These are phyloP conservation scores for Heliangelus exortis DNA, from an alignment of 2,797 vertebrate species.

Conservation along the genomic window DNA sequence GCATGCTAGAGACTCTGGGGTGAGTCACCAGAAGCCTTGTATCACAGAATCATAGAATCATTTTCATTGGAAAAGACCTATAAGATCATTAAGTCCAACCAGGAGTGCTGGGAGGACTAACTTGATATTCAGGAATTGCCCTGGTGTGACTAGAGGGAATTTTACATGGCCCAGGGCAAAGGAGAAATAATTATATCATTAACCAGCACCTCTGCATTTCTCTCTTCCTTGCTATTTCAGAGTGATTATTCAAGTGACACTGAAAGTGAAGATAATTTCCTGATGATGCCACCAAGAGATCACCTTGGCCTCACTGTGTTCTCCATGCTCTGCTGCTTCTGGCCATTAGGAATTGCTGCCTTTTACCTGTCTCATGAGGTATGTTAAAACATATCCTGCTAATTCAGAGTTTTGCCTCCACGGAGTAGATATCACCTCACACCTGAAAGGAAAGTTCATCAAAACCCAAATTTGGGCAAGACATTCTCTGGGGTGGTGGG, in stretches of 20 bases:
- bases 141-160: not conserved
- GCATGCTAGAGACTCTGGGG: not conserved
- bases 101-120: not conserved
- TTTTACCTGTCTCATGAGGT: constrained; percentile 96
- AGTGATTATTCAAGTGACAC: constrained; percentile 93
- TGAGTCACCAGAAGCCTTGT: not conserved
- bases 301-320: constrained; percentile 95
- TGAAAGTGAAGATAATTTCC: constrained; percentile 93
- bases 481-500: not conserved
- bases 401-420: not conserved
- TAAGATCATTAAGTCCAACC: too few species aligned
- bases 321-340: constrained; percentile 98
- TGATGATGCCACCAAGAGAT: constrained; percentile 92
- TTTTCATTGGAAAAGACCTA: too few species aligned
- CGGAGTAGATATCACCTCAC: not conserved
- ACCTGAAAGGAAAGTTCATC: not conserved
- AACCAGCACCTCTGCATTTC: not conserved
- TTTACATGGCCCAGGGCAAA: not conserved
- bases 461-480: not conserved
- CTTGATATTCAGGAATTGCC: not conserved
- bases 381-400: constrained; percentile 8
- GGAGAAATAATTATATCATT: not conserved
- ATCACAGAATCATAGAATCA: too few species aligned
- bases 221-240: constrained; percentile 70
- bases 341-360: constrained; percentile 93